Percentiles rank a stretch among this genome's conserved stretches.
These are phyloP conservation scores for Peromyscus polionotus DNA, from an alignment of 2,113 vertebrate species.

Conservation along the genomic window DNA sequence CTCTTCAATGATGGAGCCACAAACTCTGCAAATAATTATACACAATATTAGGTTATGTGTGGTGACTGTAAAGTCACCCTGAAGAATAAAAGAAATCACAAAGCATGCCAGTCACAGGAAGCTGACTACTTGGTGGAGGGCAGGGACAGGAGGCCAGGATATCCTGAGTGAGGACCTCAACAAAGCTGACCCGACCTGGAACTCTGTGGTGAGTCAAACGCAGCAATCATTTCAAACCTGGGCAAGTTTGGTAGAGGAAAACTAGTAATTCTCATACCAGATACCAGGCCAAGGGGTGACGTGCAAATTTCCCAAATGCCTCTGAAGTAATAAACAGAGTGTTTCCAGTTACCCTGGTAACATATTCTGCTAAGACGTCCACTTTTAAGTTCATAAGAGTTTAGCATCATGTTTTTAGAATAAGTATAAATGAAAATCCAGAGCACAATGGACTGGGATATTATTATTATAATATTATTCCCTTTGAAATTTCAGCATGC, in stretches of 20 bases:
- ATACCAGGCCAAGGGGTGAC: conserved; percentile 48
- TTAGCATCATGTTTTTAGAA: conserved; percentile 40
- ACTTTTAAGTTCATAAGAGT: not conserved
- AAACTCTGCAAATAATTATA: conserved; percentile 48
- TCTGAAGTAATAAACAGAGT: conserved; percentile 36
- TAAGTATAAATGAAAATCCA: conserved; percentile 35
- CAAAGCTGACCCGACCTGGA: conserved; percentile 69
- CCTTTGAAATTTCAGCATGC: not conserved
- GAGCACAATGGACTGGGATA: not conserved
- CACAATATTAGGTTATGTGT: conserved; percentile 27
- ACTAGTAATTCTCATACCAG: conserved; percentile 49
- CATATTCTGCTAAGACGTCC: conserved; percentile 37
- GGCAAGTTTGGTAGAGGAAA: conserved; percentile 54
- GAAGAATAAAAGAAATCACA: conserved; percentile 65
- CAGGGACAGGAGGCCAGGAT: conserved; percentile 72
- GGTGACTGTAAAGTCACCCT: conserved; percentile 56
- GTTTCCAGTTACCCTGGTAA: conserved; percentile 50
- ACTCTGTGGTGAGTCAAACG: conserved; percentile 65
- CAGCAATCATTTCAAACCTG: conserved; percentile 72
- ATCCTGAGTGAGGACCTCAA: conserved; percentile 60
- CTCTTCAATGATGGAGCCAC: conserved; percentile 51
- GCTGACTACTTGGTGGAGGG: conserved; percentile 45
- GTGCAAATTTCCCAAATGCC: conserved; percentile 34
- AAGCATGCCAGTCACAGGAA: conserved; percentile 80
- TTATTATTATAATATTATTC: not conserved